These are phyloP conservation scores for Otis tarda DNA, from an alignment of 2,113 vertebrate genomes.

Conservation along the genomic window DNA sequence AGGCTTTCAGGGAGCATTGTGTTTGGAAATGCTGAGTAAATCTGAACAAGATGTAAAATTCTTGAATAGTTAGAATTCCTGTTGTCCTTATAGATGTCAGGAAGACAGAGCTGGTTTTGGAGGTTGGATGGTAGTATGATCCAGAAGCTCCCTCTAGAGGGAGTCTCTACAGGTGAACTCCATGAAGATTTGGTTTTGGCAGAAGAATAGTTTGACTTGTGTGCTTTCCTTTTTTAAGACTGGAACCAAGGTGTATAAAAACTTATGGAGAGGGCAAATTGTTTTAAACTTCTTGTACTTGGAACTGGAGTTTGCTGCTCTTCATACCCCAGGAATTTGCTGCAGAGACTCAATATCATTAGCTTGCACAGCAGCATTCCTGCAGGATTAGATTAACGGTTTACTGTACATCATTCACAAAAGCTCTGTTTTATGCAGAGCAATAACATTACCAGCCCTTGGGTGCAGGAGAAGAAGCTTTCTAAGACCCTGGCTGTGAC, in stretches of 20 bases:
- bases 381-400: not conserved
- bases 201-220: not conserved
- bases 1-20: not conserved
- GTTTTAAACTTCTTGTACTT: not conserved
- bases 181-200: not conserved
- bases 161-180: not conserved
- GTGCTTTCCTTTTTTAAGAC: not conserved
- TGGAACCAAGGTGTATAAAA: not conserved
- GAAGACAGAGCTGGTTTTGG: not conserved
- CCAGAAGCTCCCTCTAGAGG: constrained; percentile 40
- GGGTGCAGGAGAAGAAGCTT: not conserved
- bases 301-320: not conserved
- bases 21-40: not conserved
- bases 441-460: not conserved
- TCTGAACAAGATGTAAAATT: not conserved
- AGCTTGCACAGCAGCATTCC: not conserved
- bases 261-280: rapidly evolving
- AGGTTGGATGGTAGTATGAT: not conserved
- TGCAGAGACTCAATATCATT: not conserved
- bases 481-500: not conserved
- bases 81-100: not conserved
- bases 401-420: not conserved
- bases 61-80: not conserved
- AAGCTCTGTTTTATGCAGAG: not conserved
- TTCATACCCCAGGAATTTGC: not conserved